Evolutionary conservation across 2,888 invertebrate species (phyloP), one percentile per base, ranked within the genome.

Genomic region (Epicampocera succincta): DNA sequence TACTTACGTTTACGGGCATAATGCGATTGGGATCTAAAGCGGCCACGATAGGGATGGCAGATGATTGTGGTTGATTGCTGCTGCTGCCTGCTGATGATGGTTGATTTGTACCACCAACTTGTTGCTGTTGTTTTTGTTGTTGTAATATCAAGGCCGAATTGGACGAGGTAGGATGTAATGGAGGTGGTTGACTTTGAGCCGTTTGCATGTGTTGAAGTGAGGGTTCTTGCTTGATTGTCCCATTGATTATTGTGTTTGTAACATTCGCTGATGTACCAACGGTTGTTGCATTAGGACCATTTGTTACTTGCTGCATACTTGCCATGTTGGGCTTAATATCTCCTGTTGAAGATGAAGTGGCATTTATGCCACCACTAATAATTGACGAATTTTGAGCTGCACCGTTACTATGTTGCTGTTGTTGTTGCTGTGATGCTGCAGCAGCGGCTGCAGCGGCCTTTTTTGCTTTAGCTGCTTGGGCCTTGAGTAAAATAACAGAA

Each of bases 1-100:
- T 13, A 83, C 89, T 88, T 85, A 91, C 91, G 87, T 93, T 93
- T 50, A 93, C 93, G 79, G 93, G 93, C 87, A 93, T 93, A 88
- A 93, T 92, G 87, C 92, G 92, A 84, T 91, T 91, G 74, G 93
- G 91, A 84, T 93, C 92, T 74, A 92, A 86, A 42, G 92, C 90
- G 40, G 92, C 91, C 33, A 91, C 89, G 68, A 92, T 90, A 63
- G 91, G 89, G 85, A 90, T 89, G 60, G 90, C 85, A 50, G 86
- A 87, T 46, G 86, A 85, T 56, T 89, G 89, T 61, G 85, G 87
- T 68, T 79, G 76, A 69, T 80, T 76, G 58, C 48, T 79, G 25
- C 71, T 75, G 60, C 48, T 76, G 63, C 48, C 73, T 42, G 83
- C 69, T 71, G 80, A 54, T 46, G 58, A 13, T 19, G 71, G 85